Evolutionary conservation across 1,140 invertebrate genomes (phyloP), one percentile per base, ranked within the genome.

Genomic region (Apis florea): DNA sequence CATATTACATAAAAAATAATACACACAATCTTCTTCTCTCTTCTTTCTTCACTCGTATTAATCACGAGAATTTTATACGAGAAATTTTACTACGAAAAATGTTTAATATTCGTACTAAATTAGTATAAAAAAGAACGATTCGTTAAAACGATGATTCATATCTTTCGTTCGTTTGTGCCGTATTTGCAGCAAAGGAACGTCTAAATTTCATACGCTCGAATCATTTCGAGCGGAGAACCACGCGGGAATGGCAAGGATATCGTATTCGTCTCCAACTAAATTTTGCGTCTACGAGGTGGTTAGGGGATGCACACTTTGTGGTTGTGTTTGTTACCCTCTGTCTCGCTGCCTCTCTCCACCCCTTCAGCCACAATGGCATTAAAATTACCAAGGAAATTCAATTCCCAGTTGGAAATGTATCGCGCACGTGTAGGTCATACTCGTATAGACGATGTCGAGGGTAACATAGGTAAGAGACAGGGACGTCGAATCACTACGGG

Each of bases 361-460:
- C 56, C 83, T 83, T 80, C 71, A 64, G 73, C 89, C 88, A 88
- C 90, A 93, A 93, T 92, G 89, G 88, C 90, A 93, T 92, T 92
- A 93, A 92, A 92, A 93, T 93, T 93, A 93, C 86, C 88, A 77
- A 85, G 89, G 89, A 92, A 93, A 93, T 92, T 93, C 87, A 92
- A 91, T 93, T 93, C 90, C 88, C 89, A 85, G 91, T 83, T 91
- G 90, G 90, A 91, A 91, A 90, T 89, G 88, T 91, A 88, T 90
- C 86, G 86, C 71, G 86, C 84, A 88, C 85, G 89, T 85, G 86
- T 85, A 83, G 67, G 58, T 83, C 72, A 75, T 79, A 82, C 77
- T 85, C 71, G 79, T 74, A 64, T 80, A 76, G 79, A 81, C 68
- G 70, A 76, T 53, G 72, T 26, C 59, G 68, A 56, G 54, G 64